These are phyloP conservation scores for Matsumyia berberina DNA, from an alignment of 2,888 invertebrate species.

Conservation along the genomic window DNA sequence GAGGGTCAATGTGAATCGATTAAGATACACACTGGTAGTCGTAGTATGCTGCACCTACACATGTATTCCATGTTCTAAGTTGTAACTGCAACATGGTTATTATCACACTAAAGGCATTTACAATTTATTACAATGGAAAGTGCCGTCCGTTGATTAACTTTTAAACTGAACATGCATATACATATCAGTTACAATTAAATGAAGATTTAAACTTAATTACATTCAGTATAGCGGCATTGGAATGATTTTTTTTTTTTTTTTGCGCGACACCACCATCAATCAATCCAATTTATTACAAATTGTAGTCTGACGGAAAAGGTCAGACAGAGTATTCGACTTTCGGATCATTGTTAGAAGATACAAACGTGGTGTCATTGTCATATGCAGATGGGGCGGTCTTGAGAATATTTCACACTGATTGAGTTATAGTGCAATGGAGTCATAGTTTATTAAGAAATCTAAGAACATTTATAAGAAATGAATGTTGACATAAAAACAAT, in stretches of 20 bases:
- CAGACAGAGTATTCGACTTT: not conserved
- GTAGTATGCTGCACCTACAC: not conserved
- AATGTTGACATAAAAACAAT: not conserved
- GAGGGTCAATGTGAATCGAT: constrained; percentile 14
- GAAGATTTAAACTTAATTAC: constrained; percentile 41
- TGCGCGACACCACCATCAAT: constrained; percentile 10
- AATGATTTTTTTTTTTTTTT: constrained; percentile 10
- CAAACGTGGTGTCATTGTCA: constrained; percentile 1
- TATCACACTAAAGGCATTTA: constrained; percentile 2
- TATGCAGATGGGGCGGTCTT: constrained; percentile 2
- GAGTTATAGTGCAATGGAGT: not conserved
- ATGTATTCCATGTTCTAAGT: constrained; percentile 10
- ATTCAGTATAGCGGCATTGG: not conserved
- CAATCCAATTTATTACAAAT: constrained; percentile 24
- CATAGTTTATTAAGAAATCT: not conserved
- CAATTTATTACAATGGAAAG: not conserved
- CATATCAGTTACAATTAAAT: constrained; percentile 24
- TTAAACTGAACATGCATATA: constrained; percentile 5
- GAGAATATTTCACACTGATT: not conserved
- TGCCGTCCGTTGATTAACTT: not conserved
- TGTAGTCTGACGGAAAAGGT: constrained; percentile 15
- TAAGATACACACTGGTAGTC: not conserved
- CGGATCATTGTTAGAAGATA: constrained; percentile 16
- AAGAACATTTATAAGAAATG: not conserved
- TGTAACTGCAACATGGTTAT: constrained; percentile 15